phyloP scores from a whole-genome alignment of 2,113 vertebrate species.

The Coregonus clupeaformis region DNA sequence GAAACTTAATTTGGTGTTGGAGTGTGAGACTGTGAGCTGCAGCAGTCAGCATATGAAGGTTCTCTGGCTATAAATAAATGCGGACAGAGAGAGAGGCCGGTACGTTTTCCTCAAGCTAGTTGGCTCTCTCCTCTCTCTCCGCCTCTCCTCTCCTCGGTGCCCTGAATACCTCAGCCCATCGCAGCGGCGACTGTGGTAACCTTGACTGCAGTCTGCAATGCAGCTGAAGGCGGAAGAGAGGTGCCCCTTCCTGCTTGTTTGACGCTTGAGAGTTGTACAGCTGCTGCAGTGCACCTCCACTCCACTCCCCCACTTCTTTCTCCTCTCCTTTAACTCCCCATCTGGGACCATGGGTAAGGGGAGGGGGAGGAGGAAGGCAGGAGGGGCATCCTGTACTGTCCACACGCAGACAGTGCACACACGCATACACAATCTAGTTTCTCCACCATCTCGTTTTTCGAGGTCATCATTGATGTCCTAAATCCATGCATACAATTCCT shows the following conservation, averaged over 20 bases:
- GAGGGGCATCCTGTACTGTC: conserved; percentile 21
- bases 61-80: conserved; percentile 31
- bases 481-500: no score
- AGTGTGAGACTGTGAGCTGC: background rate
- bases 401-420: conserved; percentile 9
- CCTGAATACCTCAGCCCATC: conserved; percentile 24
- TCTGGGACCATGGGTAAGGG: conserved; percentile 23
- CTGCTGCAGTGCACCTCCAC: conserved; percentile 51
- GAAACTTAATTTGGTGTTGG: background rate
- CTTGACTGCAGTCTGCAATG: conserved; percentile 69
- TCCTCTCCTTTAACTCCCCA: conserved; percentile 23
- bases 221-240: conserved; percentile 41
- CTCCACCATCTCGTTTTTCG: no score
- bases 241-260: conserved; percentile 14
- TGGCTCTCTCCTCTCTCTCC: background rate
- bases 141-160: background rate
- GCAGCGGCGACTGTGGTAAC: conserved; percentile 38
- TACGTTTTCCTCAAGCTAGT: conserved; percentile 14
- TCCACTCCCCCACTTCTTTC: conserved; percentile 4
- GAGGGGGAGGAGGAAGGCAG: background rate
- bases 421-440: conserved; percentile 21
- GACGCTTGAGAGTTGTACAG: conserved; percentile 39
- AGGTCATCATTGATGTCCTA: no score
- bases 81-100: conserved; percentile 5
- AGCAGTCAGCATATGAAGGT: conserved; percentile 20